These are phyloP conservation scores for Syngnathus typhle DNA, from an alignment of 2,113 vertebrate genomes.

Conservation along the genomic window DNA sequence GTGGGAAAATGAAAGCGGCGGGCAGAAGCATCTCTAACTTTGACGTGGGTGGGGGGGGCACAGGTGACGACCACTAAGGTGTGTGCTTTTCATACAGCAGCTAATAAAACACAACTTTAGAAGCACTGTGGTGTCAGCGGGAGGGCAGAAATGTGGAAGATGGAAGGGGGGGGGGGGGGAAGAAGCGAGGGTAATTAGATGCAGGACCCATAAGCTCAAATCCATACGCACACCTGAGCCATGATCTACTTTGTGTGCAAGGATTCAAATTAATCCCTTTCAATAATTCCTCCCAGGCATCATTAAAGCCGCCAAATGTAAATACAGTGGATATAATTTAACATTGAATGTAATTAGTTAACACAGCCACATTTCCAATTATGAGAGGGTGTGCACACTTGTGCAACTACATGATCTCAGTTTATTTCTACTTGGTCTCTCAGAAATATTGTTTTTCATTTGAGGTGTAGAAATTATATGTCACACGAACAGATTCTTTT, in stretches of 20 bases:
- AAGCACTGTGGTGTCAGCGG: not conserved
- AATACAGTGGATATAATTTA: not conserved
- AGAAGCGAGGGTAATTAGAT: slow-evolving; percentile 3
- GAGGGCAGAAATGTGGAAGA: not conserved
- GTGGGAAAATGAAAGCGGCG: not conserved
- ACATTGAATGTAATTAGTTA: not conserved
- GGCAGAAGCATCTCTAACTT: not conserved
- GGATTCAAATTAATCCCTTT: not conserved
- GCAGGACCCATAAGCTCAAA: slow-evolving; percentile 5
- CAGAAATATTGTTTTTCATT: no score
- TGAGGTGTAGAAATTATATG: no score
- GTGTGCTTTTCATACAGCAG: not conserved
- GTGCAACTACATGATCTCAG: no score
- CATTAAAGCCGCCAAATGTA: not conserved
- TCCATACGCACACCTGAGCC: not conserved
- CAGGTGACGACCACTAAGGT: not conserved
- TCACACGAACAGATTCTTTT: no score
- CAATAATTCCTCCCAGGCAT: not conserved
- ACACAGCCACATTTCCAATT: not conserved
- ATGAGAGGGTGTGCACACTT: no score
- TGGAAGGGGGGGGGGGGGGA: not conserved
- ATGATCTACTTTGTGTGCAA: not conserved
- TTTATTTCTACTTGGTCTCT: no score
- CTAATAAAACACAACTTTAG: not conserved
- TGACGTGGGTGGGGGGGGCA: not conserved